Evolutionary conservation across 2,797 vertebrate genomes (phyloP).

Genomic region (Aulostomus chinensis): DNA sequence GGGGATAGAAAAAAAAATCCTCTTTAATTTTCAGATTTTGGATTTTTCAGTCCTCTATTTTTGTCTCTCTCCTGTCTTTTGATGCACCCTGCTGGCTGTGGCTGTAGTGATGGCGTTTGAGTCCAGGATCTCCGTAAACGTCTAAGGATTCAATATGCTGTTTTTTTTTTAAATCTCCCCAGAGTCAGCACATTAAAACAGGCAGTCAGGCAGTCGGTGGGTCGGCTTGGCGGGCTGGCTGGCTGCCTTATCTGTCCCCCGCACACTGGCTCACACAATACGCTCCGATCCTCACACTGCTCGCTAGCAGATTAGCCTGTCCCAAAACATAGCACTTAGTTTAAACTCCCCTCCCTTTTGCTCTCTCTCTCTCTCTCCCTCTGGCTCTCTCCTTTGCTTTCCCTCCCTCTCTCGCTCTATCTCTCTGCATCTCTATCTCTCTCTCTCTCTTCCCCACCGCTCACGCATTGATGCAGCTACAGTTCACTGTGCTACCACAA

Average conservation of each 20-base stretch:
- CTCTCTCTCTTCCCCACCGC: slow-evolving; percentile 46
- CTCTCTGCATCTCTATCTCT: slow-evolving; percentile 31
- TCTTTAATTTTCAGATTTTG: slow-evolving; percentile 71
- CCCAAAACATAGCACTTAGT: slow-evolving; percentile 99
- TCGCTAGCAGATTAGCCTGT: slow-evolving; percentile 98
- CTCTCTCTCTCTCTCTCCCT: slow-evolving; percentile 64
- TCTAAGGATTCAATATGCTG: slow-evolving; percentile 92
- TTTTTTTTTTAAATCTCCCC: slow-evolving; percentile 86
- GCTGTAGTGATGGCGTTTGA: slow-evolving; percentile 89
- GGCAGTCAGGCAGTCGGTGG: slow-evolving; percentile 90
- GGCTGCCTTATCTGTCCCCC: slow-evolving; percentile 91
- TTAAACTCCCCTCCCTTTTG: slow-evolving; percentile 90
- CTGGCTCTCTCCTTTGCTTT: slow-evolving; percentile 41
- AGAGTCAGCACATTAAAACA: slow-evolving; percentile 98
- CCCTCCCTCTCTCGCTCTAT: slow-evolving; percentile 65
- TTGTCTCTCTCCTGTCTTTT: slow-evolving; percentile 64
- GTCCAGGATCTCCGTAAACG: slow-evolving; percentile 88
- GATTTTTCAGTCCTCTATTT: slow-evolving; percentile 59
- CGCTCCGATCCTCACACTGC: slow-evolving; percentile 96
- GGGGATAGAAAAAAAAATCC: slow-evolving; percentile 67
- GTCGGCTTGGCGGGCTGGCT: slow-evolving; percentile 86
- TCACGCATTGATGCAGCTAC: slow-evolving; percentile 89
- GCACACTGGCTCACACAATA: slow-evolving; percentile 91
- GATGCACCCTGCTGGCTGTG: slow-evolving; percentile 91
- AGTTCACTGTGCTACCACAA: slow-evolving; percentile 96